phyloP scores from a whole-genome alignment of 2,888 invertebrate species.

The Eristalinus sepulchralis region DNA sequence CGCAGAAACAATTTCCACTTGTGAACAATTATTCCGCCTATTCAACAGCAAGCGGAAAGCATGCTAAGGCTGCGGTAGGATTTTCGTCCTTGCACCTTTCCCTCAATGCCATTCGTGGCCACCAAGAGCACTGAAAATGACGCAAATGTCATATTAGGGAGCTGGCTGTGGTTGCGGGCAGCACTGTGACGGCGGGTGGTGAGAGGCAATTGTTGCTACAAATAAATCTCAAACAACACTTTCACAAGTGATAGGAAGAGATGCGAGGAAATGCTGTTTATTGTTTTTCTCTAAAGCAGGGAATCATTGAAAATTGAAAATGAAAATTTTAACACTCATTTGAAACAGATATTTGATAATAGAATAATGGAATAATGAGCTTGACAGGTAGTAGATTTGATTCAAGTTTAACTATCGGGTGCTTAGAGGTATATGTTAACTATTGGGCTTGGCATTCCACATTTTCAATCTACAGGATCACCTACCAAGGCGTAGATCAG shows the following conservation, averaged over 20 bases:
- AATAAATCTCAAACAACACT: background rate
- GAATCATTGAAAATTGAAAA: too few relatives aligned
- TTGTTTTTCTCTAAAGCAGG: background rate
- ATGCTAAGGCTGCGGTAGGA: constrained; percentile 7
- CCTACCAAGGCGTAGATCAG: too few relatives aligned
- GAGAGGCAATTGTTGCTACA: background rate
- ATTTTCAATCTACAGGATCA: too few relatives aligned
- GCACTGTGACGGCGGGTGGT: background rate
- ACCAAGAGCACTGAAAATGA: background rate
- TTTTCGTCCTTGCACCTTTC: constrained; percentile 35
- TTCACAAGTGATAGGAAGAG: background rate
- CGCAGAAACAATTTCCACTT: constrained; percentile 32
- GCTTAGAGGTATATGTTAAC: too few relatives aligned
- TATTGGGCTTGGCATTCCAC: too few relatives aligned
- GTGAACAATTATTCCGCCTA: constrained; percentile 43
- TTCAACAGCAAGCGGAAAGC: constrained; percentile 8
- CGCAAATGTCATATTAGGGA: background rate
- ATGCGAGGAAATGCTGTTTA: background rate
- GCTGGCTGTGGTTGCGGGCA: background rate
- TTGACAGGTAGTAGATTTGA: too few relatives aligned
- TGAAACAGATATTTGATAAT: too few relatives aligned
- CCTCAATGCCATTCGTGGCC: background rate
- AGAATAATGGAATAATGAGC: too few relatives aligned
- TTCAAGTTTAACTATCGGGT: too few relatives aligned
- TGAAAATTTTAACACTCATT: too few relatives aligned